phyloP scores from a whole-genome alignment of 2,797 vertebrate species.

The Spheniscus humboldti region DNA sequence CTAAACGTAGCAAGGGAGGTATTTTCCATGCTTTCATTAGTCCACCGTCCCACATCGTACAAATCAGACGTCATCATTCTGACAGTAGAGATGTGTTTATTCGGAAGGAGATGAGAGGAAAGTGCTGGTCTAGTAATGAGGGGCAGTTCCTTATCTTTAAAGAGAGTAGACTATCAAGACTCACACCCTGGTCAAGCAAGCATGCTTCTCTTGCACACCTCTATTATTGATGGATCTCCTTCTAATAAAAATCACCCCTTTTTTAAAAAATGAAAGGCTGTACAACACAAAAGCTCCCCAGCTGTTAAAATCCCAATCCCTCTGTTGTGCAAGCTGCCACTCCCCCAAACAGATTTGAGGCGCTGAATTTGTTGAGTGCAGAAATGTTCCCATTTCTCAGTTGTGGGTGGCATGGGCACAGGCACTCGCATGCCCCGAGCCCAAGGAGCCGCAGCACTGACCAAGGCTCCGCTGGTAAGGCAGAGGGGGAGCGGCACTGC shows the following conservation, averaged over 20 bases:
- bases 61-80: background rate
- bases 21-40: background rate
- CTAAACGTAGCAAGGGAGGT: background rate
- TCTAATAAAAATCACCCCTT: background rate
- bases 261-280: background rate
- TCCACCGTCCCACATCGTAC: rapidly evolving
- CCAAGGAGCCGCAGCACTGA: background rate
- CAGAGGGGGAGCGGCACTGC: background rate
- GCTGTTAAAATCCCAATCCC: background rate
- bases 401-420: background rate
- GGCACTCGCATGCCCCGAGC: rapidly evolving
- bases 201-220: background rate
- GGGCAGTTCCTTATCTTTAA: background rate
- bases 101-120: background rate
- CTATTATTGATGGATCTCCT: background rate
- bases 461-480: background rate
- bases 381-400: background rate
- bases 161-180: background rate
- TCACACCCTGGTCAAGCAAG: background rate
- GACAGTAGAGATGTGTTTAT: background rate
- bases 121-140: background rate
- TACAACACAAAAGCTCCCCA: background rate
- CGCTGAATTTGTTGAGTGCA: background rate
- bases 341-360: background rate
- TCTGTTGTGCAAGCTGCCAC: background rate